phyloP scores from a whole-genome alignment of 2,797 vertebrate genomes.

The Cetoscarus ocellatus region DNA sequence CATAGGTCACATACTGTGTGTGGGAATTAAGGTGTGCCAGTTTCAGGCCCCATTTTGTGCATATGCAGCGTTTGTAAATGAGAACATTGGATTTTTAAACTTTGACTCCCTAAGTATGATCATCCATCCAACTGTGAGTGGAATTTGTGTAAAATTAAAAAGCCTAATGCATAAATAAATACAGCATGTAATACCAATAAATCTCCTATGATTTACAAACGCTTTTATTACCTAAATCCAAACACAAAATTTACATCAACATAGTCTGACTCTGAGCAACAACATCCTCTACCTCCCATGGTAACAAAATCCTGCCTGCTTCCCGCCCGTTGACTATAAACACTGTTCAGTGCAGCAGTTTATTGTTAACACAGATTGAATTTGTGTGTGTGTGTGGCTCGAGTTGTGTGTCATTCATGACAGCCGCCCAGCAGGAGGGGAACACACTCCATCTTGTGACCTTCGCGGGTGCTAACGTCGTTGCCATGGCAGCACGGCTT shows the following conservation, averaged over 20 bases:
- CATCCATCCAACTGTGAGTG: too few relatives aligned
- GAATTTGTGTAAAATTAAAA: too few relatives aligned
- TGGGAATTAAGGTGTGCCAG: too few relatives aligned
- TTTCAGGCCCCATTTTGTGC: too few relatives aligned
- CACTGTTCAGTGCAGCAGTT: slow-evolving; percentile 27
- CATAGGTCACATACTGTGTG: too few relatives aligned
- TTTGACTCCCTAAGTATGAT: too few relatives aligned
- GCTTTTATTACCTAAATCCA: slow-evolving; percentile 54
- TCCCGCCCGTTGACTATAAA: slow-evolving; percentile 46
- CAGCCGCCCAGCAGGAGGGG: slow-evolving; percentile 74
- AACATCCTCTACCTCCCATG: slow-evolving; percentile 47
- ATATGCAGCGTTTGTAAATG: too few relatives aligned
- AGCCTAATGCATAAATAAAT: too few relatives aligned
- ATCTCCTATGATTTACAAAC: slow-evolving; percentile 43
- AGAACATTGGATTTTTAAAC: too few relatives aligned
- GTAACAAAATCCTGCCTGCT: slow-evolving; percentile 44
- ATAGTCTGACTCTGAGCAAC: slow-evolving; percentile 43
- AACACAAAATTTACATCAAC: slow-evolving; percentile 60
- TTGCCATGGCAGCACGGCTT: slow-evolving; percentile 83
- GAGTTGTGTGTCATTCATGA: slow-evolving; percentile 72
- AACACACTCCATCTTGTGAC: slow-evolving; percentile 82
- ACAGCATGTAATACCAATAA: too few relatives aligned
- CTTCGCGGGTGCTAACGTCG: slow-evolving; percentile 75
- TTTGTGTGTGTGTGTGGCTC: slow-evolving; percentile 49
- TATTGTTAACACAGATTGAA: slow-evolving; percentile 51